Evolutionary conservation across 53 echinoderm and acorn worm species (phyloP), one percentile per base, ranked within the genome.

Genomic region (Temnopleurus reevesii): DNA sequence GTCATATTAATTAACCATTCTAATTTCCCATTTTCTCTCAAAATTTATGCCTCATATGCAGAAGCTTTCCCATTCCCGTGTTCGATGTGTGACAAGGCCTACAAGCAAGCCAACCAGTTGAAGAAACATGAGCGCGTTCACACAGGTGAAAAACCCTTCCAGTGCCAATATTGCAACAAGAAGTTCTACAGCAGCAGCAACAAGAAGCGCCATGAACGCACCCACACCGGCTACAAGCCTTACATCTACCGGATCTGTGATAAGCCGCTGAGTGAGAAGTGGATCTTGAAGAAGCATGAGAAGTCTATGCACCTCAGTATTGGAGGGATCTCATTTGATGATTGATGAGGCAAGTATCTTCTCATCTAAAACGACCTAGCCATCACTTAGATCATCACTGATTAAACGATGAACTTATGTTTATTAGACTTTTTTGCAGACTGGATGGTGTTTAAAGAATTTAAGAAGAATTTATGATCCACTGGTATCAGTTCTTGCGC

Each of bases 61-160:
- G 92, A 89, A 35, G 92, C 81, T 12, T 65, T 76, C 25, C 92
- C 92, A 3, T 92, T 81, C 82, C 80, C 89, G 2, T 92, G 92
- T 46, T 34, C 81, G 2, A 89, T 81, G 61, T 92, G 92, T 44
- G 81, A 89, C 64, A 89, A 77, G 71, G 53, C 92, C 1, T 92
- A 89, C 82, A 92, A 89, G 51, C 81, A 81, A 46, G 60, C 81
- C 41, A 89, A 81, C 38, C 81, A 89, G 53, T 81, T 81, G 66
- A 81, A 89, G 81, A 89, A 81, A 21, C 92, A 92, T 35, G 92
- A 92, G 80, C 88, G 88, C 3, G 79, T 88, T 30, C 91, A 91
- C 89, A 91, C 91, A 0, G 91, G 91, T 17, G 92, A 92, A 33
- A 92, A 89, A 38, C 92, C 92, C 2, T 60, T 81, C 66, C 33